Evolutionary conservation across 2,113 vertebrate genomes (phyloP).

Genomic region (Haemorhous mexicanus): DNA sequence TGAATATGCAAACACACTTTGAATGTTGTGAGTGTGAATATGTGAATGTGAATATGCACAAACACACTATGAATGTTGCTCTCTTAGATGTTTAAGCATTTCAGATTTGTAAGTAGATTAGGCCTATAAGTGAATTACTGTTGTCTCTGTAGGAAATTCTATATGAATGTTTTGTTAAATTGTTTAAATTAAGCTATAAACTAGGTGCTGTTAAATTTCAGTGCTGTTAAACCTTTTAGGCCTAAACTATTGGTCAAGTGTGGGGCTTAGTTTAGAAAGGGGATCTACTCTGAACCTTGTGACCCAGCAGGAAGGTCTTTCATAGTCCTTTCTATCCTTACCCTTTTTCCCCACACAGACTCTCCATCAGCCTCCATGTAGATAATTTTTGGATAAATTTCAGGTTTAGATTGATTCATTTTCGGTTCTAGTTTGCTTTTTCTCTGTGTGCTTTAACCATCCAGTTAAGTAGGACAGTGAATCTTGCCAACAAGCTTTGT

Average conservation of each 20-base stretch:
- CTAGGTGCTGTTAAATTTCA: not conserved
- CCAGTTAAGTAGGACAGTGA: not conserved
- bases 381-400: not conserved
- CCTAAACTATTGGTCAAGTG: not conserved
- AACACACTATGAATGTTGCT: not conserved
- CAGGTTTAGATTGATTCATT: not conserved
- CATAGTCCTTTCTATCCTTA: not conserved
- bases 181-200: not conserved
- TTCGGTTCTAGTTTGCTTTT: not conserved
- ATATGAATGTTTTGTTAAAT: not conserved
- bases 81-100: not conserved
- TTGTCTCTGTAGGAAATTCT: not conserved
- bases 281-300: not conserved
- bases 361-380: not conserved
- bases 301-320: fast-evolving
- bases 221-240: not conserved
- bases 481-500: not conserved
- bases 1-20: not conserved
- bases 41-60: too few species aligned
- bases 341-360: not conserved
- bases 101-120: not conserved
- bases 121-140: not conserved
- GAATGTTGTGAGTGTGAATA: too few species aligned
- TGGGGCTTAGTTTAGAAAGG: not conserved
- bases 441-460: not conserved